Percentiles rank a stretch among this genome's conserved stretches.
These are phyloP conservation scores for Lindbergichthys nudifrons DNA, from an alignment of 2,797 vertebrate genomes.

Conservation along the genomic window DNA sequence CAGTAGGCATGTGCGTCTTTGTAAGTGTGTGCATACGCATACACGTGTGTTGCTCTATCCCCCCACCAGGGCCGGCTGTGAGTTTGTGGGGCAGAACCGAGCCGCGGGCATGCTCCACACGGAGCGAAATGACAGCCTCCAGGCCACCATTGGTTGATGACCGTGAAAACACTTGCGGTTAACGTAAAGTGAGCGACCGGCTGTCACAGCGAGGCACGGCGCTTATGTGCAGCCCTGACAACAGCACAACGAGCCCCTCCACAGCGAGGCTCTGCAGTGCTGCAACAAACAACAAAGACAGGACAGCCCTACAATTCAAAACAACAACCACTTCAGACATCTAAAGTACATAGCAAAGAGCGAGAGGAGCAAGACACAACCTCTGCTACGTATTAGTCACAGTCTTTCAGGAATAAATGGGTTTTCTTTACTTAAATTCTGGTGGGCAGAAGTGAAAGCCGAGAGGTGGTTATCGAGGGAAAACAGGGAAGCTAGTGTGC, in stretches of 20 bases:
- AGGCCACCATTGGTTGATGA: constrained; percentile 83
- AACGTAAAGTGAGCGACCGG: constrained; percentile 80
- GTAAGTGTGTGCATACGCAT: constrained; percentile 31
- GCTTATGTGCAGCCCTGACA: constrained; percentile 70
- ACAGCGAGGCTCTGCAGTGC: constrained; percentile 65
- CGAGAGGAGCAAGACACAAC: constrained; percentile 52
- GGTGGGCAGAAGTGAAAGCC: constrained; percentile 47
- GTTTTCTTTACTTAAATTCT: constrained; percentile 62
- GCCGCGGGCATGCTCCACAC: constrained; percentile 75
- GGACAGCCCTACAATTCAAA: constrained; percentile 52
- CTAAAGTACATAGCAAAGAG: constrained; percentile 51
- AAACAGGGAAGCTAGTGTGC: constrained; percentile 32
- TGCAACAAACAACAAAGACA: constrained; percentile 67
- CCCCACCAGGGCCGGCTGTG: constrained; percentile 75
- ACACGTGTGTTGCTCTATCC: constrained; percentile 39
- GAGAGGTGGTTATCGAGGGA: constrained; percentile 41
- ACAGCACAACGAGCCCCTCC: constrained; percentile 67
- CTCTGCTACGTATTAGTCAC: constrained; percentile 63
- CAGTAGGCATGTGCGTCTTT: constrained; percentile 22
- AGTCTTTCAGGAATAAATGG: constrained; percentile 62
- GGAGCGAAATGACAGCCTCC: constrained; percentile 80
- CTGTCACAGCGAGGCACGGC: constrained; percentile 73
- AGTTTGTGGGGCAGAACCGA: constrained; percentile 86
- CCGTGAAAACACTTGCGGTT: constrained; percentile 83
- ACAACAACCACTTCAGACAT: constrained; percentile 62